A percentile compares a stretch with the other conserved stretches of the same genome.
Conservation (phyloP, 2,888 invertebrate species). For the Hoplodrina blanda region DNA sequence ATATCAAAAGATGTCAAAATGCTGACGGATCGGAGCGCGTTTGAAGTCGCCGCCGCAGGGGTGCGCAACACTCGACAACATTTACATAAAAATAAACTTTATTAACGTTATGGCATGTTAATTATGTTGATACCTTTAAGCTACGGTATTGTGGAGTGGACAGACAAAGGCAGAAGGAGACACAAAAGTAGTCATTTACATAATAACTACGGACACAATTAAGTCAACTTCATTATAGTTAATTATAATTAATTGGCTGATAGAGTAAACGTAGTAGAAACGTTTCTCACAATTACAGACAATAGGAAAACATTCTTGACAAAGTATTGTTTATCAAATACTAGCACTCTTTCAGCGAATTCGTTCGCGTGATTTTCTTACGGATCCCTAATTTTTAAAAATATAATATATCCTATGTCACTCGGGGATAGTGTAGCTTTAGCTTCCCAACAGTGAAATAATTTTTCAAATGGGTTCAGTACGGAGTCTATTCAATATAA, state of each 20-base stretch:
- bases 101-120: constrained; percentile 69
- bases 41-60: constrained; percentile 83
- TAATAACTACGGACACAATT: constrained; percentile 30
- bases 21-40: constrained; percentile 80
- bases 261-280: neutral
- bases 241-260: constrained; percentile 2
- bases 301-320: too few relatives aligned
- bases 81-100: constrained; percentile 83
- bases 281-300: neutral
- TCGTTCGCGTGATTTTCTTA: too few relatives aligned
- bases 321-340: too few relatives aligned
- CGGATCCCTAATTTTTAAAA: too few relatives aligned
- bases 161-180: constrained; percentile 17
- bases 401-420: too few relatives aligned
- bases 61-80: constrained; percentile 72
- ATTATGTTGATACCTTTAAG: constrained; percentile 66
- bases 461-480: too few relatives aligned
- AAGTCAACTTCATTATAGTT: constrained; percentile 13
- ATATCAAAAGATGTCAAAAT: constrained; percentile 88
- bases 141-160: constrained; percentile 44
- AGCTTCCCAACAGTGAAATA: too few relatives aligned
- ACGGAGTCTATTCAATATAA: too few relatives aligned
- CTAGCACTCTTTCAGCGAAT: too few relatives aligned
- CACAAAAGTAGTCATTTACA: constrained; percentile 35
- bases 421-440: too few relatives aligned